These are phyloP conservation scores for Pammene aurita DNA, from an alignment of 2,888 invertebrate genomes.

Conservation along the genomic window DNA sequence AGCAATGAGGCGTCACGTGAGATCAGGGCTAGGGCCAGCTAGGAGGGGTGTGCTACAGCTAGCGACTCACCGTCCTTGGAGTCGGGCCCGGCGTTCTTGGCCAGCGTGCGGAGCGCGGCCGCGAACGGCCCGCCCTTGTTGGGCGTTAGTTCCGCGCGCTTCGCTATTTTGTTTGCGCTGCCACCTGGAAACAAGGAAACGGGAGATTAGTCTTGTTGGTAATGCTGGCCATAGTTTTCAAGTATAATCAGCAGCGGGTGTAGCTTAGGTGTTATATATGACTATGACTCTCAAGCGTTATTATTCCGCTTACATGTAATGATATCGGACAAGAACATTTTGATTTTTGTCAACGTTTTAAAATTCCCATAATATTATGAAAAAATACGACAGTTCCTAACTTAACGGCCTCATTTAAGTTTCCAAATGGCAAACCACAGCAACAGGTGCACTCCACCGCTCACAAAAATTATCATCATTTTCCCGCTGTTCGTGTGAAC, in stretches of 20 bases:
- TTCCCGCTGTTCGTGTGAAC: constrained; percentile 14
- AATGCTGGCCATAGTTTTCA: not conserved
- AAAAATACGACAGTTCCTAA: not conserved
- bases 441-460: constrained; percentile 21
- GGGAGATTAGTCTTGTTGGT: not conserved
- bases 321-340: too few relatives aligned
- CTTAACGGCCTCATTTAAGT: not conserved
- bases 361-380: not conserved
- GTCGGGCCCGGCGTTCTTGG: constrained; percentile 94
- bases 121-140: constrained; percentile 91
- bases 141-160: constrained; percentile 74
- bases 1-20: not conserved
- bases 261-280: too few relatives aligned
- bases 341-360: too few relatives aligned
- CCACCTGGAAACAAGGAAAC: constrained; percentile 69
- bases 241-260: too few relatives aligned
- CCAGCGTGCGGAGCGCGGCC: constrained; percentile 94
- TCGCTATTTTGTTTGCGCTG: constrained; percentile 74
- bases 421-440: constrained; percentile 9
- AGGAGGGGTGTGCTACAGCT: constrained; percentile 28
- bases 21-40: constrained; percentile 1
- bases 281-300: too few relatives aligned
- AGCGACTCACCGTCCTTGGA: constrained; percentile 84
- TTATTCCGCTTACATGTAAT: too few relatives aligned
- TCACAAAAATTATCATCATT: constrained; percentile 1